Conservation (phyloP, 1,140 invertebrate species). For the Portunus trituberculatus region DNA sequence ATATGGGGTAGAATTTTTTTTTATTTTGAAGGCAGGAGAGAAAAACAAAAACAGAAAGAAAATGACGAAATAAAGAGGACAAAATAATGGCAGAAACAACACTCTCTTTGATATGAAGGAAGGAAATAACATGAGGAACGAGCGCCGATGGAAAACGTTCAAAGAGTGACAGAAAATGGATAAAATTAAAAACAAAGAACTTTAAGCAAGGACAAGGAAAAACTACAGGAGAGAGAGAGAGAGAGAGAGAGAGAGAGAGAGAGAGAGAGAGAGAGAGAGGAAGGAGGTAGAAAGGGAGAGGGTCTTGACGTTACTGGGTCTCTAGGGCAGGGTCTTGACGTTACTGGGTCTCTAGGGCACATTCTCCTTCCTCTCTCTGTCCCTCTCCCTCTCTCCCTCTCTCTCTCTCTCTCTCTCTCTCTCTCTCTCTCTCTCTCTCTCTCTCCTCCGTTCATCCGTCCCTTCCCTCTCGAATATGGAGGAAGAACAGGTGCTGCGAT, state of each 20-base stretch:
- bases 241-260: slow-evolving; percentile 27
- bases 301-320: slow-evolving; percentile 28
- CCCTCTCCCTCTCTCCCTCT: neutral
- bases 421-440: slow-evolving; percentile 26
- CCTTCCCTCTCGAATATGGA: slow-evolving; percentile 37
- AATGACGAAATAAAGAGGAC: neutral
- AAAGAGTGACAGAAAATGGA: too few species aligned
- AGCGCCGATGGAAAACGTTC: too few species aligned
- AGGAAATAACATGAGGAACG: too few species aligned
- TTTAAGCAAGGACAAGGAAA: neutral
- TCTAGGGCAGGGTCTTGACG: neutral
- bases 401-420: neutral
- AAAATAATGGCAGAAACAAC: too few species aligned
- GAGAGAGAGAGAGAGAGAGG: neutral
- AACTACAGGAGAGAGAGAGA: neutral
- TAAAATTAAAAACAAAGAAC: too few species aligned
- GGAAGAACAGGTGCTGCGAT: slow-evolving; percentile 33
- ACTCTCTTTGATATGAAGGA: too few species aligned
- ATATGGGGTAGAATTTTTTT: neutral
- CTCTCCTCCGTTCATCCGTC: neutral
- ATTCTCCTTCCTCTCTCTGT: slow-evolving; percentile 5
- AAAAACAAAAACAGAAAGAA: neutral
- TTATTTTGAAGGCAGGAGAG: neutral
- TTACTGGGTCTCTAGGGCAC: slow-evolving; percentile 42
- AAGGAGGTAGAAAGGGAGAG: neutral